These are phyloP conservation scores for Artibeus jamaicensis DNA, from an alignment of 2,797 vertebrate genomes.

Conservation along the genomic window DNA sequence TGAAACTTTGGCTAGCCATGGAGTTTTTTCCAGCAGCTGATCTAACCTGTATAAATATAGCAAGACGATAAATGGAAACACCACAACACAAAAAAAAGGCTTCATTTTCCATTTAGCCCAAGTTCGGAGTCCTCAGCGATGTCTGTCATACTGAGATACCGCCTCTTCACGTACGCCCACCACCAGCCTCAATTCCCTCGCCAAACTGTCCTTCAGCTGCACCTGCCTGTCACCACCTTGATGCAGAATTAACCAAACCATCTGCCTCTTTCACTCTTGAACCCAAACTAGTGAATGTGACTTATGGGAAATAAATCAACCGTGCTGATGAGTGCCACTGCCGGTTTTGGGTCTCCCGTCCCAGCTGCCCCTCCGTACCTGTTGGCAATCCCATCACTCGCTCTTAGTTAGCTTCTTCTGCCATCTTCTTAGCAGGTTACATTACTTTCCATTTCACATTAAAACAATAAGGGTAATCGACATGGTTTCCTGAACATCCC, in stretches of 20 bases:
- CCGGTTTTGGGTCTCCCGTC: background rate
- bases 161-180: background rate
- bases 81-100: background rate
- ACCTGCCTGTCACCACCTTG: background rate
- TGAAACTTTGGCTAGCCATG: background rate
- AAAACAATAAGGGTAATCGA: background rate
- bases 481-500: background rate
- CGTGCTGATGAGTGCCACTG: background rate
- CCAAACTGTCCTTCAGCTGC: background rate
- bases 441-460: background rate
- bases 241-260: slow-evolving; percentile 15
- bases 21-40: slow-evolving; percentile 12
- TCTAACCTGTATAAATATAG: slow-evolving; percentile 25
- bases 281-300: background rate
- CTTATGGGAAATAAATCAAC: background rate
- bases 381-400: background rate
- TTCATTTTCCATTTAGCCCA: background rate
- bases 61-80: slow-evolving; percentile 44
- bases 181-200: background rate
- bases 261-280: background rate
- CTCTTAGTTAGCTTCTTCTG: background rate
- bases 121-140: background rate
- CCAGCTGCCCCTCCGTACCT: background rate
- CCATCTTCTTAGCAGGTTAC: background rate
- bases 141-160: background rate